Evolutionary conservation across 2,113 vertebrate genomes (phyloP).

Genomic region (Malaclemys terrapin): DNA sequence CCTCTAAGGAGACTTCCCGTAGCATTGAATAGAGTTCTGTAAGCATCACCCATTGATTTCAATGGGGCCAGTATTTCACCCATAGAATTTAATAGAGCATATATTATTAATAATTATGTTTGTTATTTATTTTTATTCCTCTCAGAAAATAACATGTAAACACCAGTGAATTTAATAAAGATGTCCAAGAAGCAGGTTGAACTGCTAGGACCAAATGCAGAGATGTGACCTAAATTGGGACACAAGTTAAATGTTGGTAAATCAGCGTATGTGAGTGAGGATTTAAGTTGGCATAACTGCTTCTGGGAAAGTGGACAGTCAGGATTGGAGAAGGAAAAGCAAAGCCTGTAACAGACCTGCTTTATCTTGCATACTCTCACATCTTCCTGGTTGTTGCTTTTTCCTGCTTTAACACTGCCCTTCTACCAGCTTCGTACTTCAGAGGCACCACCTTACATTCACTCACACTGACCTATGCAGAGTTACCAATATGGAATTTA

Average conservation of each 20-base stretch:
- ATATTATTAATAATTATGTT: not conserved
- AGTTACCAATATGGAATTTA: not conserved
- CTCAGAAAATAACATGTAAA: not conserved
- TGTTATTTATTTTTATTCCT: not conserved
- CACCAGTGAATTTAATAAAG: not conserved
- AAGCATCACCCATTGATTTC: not conserved
- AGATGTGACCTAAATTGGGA: not conserved
- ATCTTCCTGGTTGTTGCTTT: not conserved
- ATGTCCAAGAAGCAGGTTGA: not conserved
- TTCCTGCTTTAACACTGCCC: not conserved
- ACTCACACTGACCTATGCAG: not conserved
- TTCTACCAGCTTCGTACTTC: not conserved
- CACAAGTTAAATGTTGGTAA: not conserved
- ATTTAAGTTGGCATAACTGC: not conserved
- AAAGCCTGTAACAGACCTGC: not conserved
- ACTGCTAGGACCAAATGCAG: not conserved
- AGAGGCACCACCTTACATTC: not conserved
- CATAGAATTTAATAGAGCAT: not conserved
- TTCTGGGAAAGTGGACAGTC: not conserved
- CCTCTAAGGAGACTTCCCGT: not conserved
- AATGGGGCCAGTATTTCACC: not conserved
- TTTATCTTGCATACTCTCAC: not conserved
- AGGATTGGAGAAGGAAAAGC: not conserved
- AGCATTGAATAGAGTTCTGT: too few species aligned
- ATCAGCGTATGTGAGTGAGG: not conserved